Evolutionary conservation across 64 coral and sea anemone species (phyloP).

Genomic region (Actinia equina): DNA sequence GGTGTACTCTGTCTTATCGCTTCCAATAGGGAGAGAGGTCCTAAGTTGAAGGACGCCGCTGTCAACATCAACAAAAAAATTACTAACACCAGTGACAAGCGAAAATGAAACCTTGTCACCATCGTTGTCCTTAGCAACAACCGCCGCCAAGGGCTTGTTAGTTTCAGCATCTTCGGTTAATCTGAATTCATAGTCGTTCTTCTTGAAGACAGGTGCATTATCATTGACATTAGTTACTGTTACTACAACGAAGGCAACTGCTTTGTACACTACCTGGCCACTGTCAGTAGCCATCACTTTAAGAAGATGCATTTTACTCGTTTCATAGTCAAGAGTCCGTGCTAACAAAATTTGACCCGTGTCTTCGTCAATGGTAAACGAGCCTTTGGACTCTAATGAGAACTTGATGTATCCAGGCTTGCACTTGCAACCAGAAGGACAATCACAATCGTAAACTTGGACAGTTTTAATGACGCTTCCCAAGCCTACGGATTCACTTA

Average conservation of each 20-base stretch:
- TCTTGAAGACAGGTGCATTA: slow-evolving; percentile 44
- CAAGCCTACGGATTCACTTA: slow-evolving; percentile 29
- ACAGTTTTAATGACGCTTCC: slow-evolving; percentile 39
- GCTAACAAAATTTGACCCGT: slow-evolving; percentile 51
- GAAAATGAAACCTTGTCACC: slow-evolving; percentile 26
- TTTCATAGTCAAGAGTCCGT: slow-evolving; percentile 64
- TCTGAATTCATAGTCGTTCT: slow-evolving; percentile 27
- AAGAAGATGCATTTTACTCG: slow-evolving; percentile 20
- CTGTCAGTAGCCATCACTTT: slow-evolving; percentile 47
- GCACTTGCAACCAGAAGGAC: slow-evolving; percentile 33
- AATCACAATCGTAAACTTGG: slow-evolving; percentile 61
- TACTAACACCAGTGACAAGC: slow-evolving; percentile 48
- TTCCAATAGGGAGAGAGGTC: slow-evolving; percentile 7
- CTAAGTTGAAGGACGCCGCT: slow-evolving; percentile 59
- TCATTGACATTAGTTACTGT: slow-evolving; percentile 55
- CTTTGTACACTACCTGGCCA: slow-evolving; percentile 13
- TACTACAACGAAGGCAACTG: slow-evolving; percentile 48
- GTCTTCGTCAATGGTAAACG: slow-evolving; percentile 47
- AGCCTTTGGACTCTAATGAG: slow-evolving; percentile 27
- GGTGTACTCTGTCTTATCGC: slow-evolving; percentile 39
- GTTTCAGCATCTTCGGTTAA: slow-evolving; percentile 56
- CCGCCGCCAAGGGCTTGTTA: slow-evolving; percentile 39
- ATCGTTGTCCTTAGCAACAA: slow-evolving; percentile 58
- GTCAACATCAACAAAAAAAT: slow-evolving; percentile 31
- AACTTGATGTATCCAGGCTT: slow-evolving; percentile 45